phyloP scores from a whole-genome alignment of 2,888 invertebrate species.

The Troides oblongomaculatus region DNA sequence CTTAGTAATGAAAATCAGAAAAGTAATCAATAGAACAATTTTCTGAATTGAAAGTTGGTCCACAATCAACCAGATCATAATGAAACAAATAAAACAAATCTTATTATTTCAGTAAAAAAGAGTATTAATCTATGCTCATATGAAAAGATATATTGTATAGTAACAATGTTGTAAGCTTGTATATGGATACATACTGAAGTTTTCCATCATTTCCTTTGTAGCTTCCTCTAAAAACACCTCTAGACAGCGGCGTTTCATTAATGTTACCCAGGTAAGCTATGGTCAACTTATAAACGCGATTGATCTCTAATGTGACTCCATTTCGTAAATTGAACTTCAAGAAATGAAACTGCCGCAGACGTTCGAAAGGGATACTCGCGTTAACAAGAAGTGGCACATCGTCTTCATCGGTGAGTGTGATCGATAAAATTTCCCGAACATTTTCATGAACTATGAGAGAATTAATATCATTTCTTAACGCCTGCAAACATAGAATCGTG shows the following conservation, averaged over 20 bases:
- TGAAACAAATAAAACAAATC: too few species aligned
- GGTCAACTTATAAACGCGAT: conserved; percentile 46
- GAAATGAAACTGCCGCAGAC: conserved; percentile 55
- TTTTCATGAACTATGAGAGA: conserved; percentile 63
- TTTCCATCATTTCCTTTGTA: conserved; percentile 52
- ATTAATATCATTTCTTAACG: conserved; percentile 42
- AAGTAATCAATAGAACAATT: too few species aligned
- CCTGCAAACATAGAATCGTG: conserved; percentile 46
- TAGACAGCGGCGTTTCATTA: conserved; percentile 66
- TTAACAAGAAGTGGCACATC: conserved; percentile 42
- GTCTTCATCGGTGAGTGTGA: conserved; percentile 42
- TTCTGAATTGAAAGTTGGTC: too few species aligned
- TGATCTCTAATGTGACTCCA: conserved; percentile 47
- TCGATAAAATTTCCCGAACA: conserved; percentile 49
- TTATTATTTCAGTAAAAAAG: too few species aligned
- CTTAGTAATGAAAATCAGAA: too few species aligned
- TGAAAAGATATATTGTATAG: not conserved
- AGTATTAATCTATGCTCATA: not conserved
- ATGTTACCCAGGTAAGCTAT: conserved; percentile 65
- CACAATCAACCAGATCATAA: too few species aligned
- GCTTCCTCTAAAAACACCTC: conserved; percentile 70
- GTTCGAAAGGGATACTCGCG: conserved; percentile 43
- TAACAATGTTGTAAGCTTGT: not conserved
- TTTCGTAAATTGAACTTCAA: conserved; percentile 56
- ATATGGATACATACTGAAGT: conserved; percentile 52